Evolutionary conservation across 1,140 invertebrate genomes (phyloP).

Genomic region (Euwallacea similis): DNA sequence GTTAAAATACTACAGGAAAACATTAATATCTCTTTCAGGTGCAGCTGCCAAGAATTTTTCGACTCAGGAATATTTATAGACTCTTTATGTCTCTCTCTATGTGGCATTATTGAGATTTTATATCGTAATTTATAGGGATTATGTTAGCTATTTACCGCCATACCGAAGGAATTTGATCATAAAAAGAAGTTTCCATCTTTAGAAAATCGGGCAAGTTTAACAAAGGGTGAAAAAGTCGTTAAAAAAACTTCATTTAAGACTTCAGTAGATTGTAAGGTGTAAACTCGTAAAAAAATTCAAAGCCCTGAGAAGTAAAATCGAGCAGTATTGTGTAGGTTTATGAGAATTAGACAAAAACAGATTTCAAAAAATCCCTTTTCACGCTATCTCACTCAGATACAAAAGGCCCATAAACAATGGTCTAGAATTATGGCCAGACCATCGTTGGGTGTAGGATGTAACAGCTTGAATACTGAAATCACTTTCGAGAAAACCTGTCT

Average conservation of each 20-base stretch:
- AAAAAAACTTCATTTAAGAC: not conserved
- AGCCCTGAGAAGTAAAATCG: not conserved
- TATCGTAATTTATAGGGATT: constrained; percentile 10
- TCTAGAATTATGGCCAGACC: constrained; percentile 28
- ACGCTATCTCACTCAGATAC: constrained; percentile 33
- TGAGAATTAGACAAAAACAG: constrained; percentile 11
- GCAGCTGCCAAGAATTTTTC: constrained; percentile 23
- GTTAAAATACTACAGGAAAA: constrained; percentile 23
- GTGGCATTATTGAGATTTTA: constrained; percentile 14
- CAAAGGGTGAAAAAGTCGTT: too few relatives aligned
- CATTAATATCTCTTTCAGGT: constrained; percentile 28
- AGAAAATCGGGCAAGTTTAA: too few relatives aligned
- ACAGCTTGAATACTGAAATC: constrained; percentile 33
- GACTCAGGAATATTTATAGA: constrained; percentile 15
- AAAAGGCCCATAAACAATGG: constrained; percentile 31
- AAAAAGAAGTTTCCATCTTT: too few relatives aligned
- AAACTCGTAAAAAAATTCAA: not conserved
- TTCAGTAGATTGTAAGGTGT: not conserved
- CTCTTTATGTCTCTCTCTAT: not conserved
- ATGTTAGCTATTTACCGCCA: too few relatives aligned
- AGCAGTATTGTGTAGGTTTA: constrained; percentile 3
- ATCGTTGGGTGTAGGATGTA: constrained; percentile 24
- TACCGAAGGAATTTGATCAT: too few relatives aligned
- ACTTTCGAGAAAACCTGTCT: constrained; percentile 35
- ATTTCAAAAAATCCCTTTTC: constrained; percentile 32